Evolutionary conservation across 35 echinoderm and acorn worm species (phyloP), one percentile per base, ranked within the genome.

Genomic region (Apostichopus parvimensis): DNA sequence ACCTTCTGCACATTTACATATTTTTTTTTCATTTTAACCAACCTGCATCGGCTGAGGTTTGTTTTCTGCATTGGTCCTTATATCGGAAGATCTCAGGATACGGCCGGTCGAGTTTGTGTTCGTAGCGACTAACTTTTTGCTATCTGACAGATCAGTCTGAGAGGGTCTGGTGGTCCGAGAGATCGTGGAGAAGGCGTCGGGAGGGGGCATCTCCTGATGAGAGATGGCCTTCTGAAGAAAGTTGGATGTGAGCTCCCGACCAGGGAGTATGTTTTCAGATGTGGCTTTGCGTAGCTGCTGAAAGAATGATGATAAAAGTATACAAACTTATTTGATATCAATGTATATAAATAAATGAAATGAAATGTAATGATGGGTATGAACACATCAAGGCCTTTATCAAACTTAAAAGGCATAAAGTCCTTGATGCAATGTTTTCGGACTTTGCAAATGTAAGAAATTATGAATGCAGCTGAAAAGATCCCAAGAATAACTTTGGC

Each of bases 171-270:
- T 82, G 55, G 55, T 53, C 8, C 45, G 45, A 54, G 45, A 54
- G 9, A 13, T 55, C 6, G 45, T 17, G 3, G 79, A 56, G n/a
- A n/a, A n/a, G 79, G 10, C 7, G 28, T 82, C 79, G 14, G 79
- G 79, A 82, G 79, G 79, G 52, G 79, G 79, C 79, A 82, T 82
- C 14, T 82, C 79, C 5, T 45, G 79, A 56, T 82, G 79, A 55
- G 79, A 82, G 79, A 82, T 54, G 11, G 79, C 25, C 79, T 17
- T 82, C 13, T 53, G 79, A 17, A 82, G 79, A 17, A 82, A 54
- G 79, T 54, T 82, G 12, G 64, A 68, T 4, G 10, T 56, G 53
- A 54, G 3, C 8, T 82, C 79, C 17, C n/a, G 8, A 6, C 26
- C 12, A 14, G 79, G 79, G 17, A 82, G 9, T 17, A 82, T 0